These are phyloP conservation scores for Pygmarrhopalites habei DNA, from an alignment of 1,140 invertebrate genomes.

Conservation along the genomic window DNA sequence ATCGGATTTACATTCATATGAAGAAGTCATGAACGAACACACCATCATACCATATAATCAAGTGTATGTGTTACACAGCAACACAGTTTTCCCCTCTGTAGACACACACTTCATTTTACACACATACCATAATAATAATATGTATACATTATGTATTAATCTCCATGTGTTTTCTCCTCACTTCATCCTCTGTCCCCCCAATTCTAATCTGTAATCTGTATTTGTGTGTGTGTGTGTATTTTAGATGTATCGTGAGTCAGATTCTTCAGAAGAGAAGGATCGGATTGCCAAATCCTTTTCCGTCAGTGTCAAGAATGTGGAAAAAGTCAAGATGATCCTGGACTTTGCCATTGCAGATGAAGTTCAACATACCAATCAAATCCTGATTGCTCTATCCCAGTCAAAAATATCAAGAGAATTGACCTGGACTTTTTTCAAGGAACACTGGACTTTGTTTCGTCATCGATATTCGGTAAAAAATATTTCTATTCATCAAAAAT, in stretches of 20 bases:
- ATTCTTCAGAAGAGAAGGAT: slow-evolving; percentile 88
- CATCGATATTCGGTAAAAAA: slow-evolving; percentile 62
- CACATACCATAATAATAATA: too few relatives aligned
- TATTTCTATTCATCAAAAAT: too few relatives aligned
- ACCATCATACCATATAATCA: too few relatives aligned
- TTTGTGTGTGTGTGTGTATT: too few relatives aligned
- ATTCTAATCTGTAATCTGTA: background rate
- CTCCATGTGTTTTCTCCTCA: too few relatives aligned
- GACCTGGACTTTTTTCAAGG: slow-evolving; percentile 84
- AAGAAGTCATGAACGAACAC: too few relatives aligned
- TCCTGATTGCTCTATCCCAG: slow-evolving; percentile 61
- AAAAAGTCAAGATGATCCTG: slow-evolving; percentile 66
- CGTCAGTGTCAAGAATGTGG: slow-evolving; percentile 58
- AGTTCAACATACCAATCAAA: slow-evolving; percentile 85
- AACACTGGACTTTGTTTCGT: slow-evolving; percentile 66
- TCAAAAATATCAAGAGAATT: slow-evolving; percentile 68
- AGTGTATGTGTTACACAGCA: too few relatives aligned
- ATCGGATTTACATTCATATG: slow-evolving; percentile 8
- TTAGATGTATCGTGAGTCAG: slow-evolving; percentile 70
- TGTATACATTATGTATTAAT: background rate
- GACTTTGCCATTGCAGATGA: slow-evolving; percentile 84
- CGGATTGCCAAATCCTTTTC: slow-evolving; percentile 75
- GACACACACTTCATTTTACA: too few relatives aligned
- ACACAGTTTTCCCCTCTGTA: too few relatives aligned
- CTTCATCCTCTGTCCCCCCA: background rate